phyloP scores from a whole-genome alignment of 2,888 invertebrate species.

The Phymatocera aterrima region DNA sequence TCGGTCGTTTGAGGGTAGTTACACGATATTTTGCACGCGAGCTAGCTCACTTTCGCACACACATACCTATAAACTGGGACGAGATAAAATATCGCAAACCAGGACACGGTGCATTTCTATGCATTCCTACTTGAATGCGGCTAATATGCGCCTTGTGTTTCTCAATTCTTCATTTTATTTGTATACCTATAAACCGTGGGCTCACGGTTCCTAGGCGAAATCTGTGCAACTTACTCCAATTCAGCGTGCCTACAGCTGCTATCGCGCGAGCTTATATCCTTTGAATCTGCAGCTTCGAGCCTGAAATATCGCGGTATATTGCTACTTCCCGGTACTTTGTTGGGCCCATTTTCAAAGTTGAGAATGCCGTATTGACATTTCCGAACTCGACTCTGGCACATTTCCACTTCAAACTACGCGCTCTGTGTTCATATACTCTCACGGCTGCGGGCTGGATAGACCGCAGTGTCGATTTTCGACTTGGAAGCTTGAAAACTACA shows the following conservation, averaged over 20 bases:
- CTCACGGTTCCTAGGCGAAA: neutral
- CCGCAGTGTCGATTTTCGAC: neutral
- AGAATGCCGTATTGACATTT: slow-evolving; percentile 39
- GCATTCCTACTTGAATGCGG: neutral
- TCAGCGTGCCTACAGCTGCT: neutral
- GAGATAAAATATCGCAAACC: slow-evolving; percentile 1
- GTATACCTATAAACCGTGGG: neutral
- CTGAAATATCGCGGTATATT: slow-evolving; percentile 32
- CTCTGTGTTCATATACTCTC: slow-evolving; percentile 32
- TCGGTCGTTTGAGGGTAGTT: slow-evolving; percentile 32
- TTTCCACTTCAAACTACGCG: slow-evolving; percentile 14
- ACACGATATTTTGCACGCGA: slow-evolving; percentile 36
- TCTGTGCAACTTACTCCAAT: neutral
- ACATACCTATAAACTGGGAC: neutral
- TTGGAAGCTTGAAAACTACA: neutral
- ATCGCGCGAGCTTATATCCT: neutral
- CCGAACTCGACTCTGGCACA: slow-evolving; percentile 19
- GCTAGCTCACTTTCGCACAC: slow-evolving; percentile 11
- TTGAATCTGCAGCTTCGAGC: neutral
- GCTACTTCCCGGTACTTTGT: slow-evolving; percentile 25
- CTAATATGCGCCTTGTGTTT: neutral
- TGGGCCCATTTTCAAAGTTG: slow-evolving; percentile 24
- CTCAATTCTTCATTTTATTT: neutral
- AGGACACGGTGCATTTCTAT: neutral
- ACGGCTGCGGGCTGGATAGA: slow-evolving; percentile 10